Conservation (phyloP, 1,140 invertebrate species). For the Zaprionus ornatus region DNA sequence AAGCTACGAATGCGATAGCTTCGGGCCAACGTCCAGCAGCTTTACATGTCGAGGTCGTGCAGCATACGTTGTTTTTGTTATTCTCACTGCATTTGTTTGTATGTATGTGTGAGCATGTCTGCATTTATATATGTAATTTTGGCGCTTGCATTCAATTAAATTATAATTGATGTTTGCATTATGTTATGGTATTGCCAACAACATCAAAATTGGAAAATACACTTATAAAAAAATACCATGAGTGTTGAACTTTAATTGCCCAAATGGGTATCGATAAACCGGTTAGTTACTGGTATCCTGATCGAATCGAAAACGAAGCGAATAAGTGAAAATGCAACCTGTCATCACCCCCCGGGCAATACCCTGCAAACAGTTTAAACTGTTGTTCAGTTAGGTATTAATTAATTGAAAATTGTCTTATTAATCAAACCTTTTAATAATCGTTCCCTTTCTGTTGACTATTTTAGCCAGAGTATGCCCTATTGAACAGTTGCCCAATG, state of each 20-base stretch:
- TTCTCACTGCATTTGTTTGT: conserved; percentile 37
- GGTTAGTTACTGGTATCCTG: conserved; percentile 51
- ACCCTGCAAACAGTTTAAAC: not conserved
- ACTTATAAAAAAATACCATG: conserved; percentile 41
- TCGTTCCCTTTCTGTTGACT: not conserved
- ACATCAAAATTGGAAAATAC: not conserved
- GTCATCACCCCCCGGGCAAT: not conserved
- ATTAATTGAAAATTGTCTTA: not conserved
- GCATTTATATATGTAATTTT: conserved; percentile 27
- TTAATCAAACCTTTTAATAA: not conserved
- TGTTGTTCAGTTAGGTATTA: not conserved
- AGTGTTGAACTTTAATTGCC: conserved; percentile 78
- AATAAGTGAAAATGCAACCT: conserved; percentile 2
- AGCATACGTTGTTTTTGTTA: conserved; percentile 45
- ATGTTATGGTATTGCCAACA: conserved; percentile 50
- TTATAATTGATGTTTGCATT: conserved; percentile 69
- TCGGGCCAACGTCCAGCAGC: conserved; percentile 54
- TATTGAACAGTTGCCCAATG: not conserved
- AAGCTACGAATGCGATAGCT: conserved; percentile 23
- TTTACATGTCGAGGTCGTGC: conserved; percentile 78
- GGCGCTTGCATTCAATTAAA: conserved; percentile 70
- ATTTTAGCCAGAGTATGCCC: not conserved
- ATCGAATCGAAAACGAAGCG: conserved; percentile 20
- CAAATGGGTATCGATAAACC: conserved; percentile 38
- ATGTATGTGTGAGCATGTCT: conserved; percentile 27